Base-by-base conservation (phyloP, 2,113 vertebrate genomes). In the Colossoma macropomum region DNA sequence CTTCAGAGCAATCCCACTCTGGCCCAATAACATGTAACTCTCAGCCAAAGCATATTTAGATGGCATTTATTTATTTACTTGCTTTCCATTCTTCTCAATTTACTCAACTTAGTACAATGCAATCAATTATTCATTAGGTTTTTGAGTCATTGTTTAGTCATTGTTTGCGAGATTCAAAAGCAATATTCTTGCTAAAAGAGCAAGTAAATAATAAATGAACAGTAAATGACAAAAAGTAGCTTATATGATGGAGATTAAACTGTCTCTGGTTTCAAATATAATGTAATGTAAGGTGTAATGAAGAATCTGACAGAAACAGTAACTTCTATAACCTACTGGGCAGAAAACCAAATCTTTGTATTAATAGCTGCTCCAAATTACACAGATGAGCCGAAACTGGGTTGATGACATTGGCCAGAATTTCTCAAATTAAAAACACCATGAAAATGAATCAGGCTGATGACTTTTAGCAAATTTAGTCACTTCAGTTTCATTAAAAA, bases 111-210 rank as follows among this genome's bases (percentile, higher is more conserved):
- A 78, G 41, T 32, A 78, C 28, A 52, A 69, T 54, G 65, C 52
- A 79, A 79, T 79, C 65, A 30, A 70, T 71, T 63, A n/a, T 41
- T 27, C 66, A 48, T 56, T 70, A 27, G 56, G 28, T 69, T 28
- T 54, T 48, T 70, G 28, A 70, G 23, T 56, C 41, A 45, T 1
- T 9, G 10, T 45, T 45, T 45, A 45, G 41, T n/a, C n/a, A n/a
- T n/a, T n/a, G n/a, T n/a, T 11, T 9, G 9, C 41, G 1, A 45
- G 41, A 6, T 9, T 9, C 10, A 45, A 45, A 45, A 4, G 34
- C 34, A 38, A 38, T 7, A 7, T 38, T 38, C 34, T 7, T 38
- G 34, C 34, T 38, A 38, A 11, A 9, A 45, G 4, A 45, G 10
- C 41, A 45, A 45, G 41, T 9, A 45, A 45, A 45, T 45, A 45